Base-by-base conservation (phyloP, 2,113 vertebrate genomes). In the Cheilinus undulatus region DNA sequence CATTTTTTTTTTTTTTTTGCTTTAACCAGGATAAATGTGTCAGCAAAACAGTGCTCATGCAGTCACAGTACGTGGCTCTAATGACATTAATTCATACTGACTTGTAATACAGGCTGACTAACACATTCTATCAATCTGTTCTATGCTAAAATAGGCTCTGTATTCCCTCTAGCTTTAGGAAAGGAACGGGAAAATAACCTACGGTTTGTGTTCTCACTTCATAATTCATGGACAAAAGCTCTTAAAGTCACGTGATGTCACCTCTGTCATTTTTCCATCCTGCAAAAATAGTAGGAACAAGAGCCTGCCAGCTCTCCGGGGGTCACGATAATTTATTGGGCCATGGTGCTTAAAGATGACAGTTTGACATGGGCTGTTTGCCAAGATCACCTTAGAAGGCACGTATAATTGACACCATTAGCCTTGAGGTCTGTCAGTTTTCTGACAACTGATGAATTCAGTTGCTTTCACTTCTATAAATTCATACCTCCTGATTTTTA, bases 401-500 rank as follows among this genome's bases (percentile, higher is more conserved):
- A 28, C 53, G 49, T 69, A 64, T 92, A 91, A 93, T 87, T 90
- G 92, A 93, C 86, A 91, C 26, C 40, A 62, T 78, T 87, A 82
- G 83, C 67, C 83, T 69, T 65, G 76, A 80, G 67, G 66, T 66
- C 73, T 89, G 88, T 80, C 88, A 86, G 60, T 54, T 78, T 73
- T 69, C 56, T 90, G 87, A 80, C 76, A 86, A 81, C 45, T 82
- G 66, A 73, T 51, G 78, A 76, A 82, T 89, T 85, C 72, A 66
- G 63, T 51, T 77, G 43, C 32, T 24, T 23, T 70, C 76, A 58
- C 52, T 10, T 63, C 42, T 38, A 79, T 56, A 76, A 84, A 84
- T 81, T 75, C 70, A 80, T 45, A 67, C 75, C 75, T 79, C 40
- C 57, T 82, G 58, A 88, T 88, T 89, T 32, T 56, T 38, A 85